A percentile compares a stretch with the other conserved stretches of the same genome.
Conservation (phyloP, 2,113 vertebrate species). For the Propithecus coquereli region DNA sequence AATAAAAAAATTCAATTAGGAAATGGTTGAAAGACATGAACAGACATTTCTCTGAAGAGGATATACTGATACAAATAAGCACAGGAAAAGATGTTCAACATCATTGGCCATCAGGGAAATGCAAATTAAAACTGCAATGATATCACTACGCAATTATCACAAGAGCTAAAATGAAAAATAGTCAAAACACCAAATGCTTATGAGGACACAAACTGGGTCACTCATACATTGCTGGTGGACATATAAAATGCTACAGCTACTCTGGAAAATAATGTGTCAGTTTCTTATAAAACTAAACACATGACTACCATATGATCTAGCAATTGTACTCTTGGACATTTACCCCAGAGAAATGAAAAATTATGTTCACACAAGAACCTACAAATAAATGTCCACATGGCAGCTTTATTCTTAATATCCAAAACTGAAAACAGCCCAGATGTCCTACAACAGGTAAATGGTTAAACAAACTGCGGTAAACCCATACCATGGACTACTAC, state of each 20-base stretch:
- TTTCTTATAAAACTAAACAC: background rate
- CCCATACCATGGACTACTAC: background rate
- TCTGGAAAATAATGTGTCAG: background rate
- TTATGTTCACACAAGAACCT: background rate
- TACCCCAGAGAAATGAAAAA: background rate
- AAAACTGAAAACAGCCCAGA: background rate
- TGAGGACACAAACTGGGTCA: background rate
- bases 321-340: background rate
- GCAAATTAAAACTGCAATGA: background rate
- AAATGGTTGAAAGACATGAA: background rate
- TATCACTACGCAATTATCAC: background rate
- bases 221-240: background rate
- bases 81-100: background rate
- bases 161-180: background rate
- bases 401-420: background rate
- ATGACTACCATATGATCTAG: background rate
- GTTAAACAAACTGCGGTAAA: background rate
- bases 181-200: background rate
- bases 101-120: background rate
- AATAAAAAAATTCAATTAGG: background rate
- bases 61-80: background rate
- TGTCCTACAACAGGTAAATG: background rate
- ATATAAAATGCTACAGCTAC: background rate
- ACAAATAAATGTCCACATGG: background rate
- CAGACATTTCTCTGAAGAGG: background rate